phyloP scores from a whole-genome alignment of 2,888 invertebrate species.

The Tillus elongatus region DNA sequence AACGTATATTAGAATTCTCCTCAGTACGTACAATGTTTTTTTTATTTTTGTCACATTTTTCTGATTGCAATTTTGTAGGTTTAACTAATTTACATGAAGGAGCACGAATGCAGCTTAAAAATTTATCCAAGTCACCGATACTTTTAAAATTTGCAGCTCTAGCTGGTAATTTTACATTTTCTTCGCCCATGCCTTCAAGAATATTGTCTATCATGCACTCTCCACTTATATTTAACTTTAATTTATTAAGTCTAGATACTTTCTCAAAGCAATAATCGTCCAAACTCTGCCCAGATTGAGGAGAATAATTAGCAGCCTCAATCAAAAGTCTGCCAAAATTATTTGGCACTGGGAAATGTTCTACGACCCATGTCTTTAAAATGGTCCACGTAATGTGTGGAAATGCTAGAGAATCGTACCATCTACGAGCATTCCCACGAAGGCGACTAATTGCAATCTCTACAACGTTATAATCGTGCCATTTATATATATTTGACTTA shows the following conservation, averaged over 20 bases:
- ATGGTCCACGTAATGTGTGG: background rate
- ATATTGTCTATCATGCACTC: background rate
- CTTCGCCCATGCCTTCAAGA: background rate
- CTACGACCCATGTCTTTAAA: background rate
- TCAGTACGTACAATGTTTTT: no score
- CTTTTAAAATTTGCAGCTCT: background rate
- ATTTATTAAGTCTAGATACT: background rate
- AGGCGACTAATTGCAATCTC: background rate
- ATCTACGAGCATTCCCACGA: background rate
- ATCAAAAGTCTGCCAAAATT: background rate
- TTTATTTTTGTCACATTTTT: no score
- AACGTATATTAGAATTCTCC: no score
- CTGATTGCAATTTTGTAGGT: no score
- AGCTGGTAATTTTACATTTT: background rate
- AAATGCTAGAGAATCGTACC: background rate
- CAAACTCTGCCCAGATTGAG: background rate
- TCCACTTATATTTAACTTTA: background rate
- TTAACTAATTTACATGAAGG: no score
- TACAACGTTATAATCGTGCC: background rate
- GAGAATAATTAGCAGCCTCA: background rate
- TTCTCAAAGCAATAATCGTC: constrained; percentile 1
- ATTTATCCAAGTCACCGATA: no score
- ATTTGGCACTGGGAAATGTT: background rate
- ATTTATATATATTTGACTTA: background rate
- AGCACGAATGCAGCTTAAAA: no score